A percentile compares a stretch with the other conserved stretches of the same genome.
Evolutionary conservation across 2,888 invertebrate species (phyloP).

Genomic region (Agonum fuliginosum): DNA sequence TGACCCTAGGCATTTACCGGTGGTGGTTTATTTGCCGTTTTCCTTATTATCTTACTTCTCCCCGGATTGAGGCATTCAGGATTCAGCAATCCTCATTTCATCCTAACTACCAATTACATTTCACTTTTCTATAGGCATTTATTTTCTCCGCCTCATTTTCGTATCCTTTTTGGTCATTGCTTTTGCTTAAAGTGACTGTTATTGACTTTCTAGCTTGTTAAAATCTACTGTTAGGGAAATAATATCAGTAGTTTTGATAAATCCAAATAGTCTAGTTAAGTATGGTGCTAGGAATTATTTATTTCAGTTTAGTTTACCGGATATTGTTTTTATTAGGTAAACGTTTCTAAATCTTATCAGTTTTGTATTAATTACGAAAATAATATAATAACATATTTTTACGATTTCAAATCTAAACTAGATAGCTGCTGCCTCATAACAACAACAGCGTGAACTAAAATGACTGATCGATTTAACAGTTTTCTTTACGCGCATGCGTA

Average conservation of each 20-base stretch:
- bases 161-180: conserved; percentile 46
- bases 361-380: too few species aligned
- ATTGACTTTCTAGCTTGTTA: conserved; percentile 26
- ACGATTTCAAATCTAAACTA: not conserved
- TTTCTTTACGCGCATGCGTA: not conserved
- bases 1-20: not conserved
- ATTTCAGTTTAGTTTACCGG: too few species aligned
- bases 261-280: not conserved
- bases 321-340: too few species aligned
- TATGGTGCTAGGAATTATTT: too few species aligned
- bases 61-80: conserved; percentile 14
- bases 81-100: conserved; percentile 27
- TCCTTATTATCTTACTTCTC: conserved; percentile 46
- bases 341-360: too few species aligned
- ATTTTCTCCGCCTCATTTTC: conserved; percentile 53
- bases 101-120: conserved; percentile 57
- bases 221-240: not conserved
- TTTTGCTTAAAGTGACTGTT: conserved; percentile 54
- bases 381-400: too few species aligned
- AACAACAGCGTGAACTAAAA: not conserved
- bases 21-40: conserved; percentile 35
- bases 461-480: conserved; percentile 6
- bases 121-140: conserved; percentile 54
- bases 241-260: not conserved
- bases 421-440: conserved; percentile 12